Evolutionary conservation across 2,113 vertebrate species (phyloP), one percentile per base, ranked within the genome.

Genomic region (Hemiprocne comata): DNA sequence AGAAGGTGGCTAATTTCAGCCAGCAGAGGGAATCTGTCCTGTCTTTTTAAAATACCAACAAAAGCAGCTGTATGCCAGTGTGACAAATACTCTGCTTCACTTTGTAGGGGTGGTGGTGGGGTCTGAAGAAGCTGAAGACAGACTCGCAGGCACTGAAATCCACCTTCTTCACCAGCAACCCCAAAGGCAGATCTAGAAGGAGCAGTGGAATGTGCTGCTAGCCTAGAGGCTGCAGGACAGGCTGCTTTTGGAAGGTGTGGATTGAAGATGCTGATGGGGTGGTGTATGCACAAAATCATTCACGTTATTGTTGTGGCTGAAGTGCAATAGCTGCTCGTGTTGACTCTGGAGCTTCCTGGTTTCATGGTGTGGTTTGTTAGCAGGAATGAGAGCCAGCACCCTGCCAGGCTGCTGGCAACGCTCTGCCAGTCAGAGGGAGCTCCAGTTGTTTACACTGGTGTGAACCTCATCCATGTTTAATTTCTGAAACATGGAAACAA

Each of bases 281-380:
- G 33, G 5, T n/a, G 61, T 4, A 2, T 1, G 1, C 1, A 0
- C 24, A 20, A 2, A 13, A 7, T 4, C 38, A n/a, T 18, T 19
- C 20, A 6, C 1, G 2, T 1, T 9, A 3, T 1, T 26, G 65
- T 34, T 4, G 25, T 11, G 44, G 28, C 24, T 72, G 57, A 29
- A 36, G 0, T 28, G 46, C 58, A 28, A 1, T 5, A 87, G 28
- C 53, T 84, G 48, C 42, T 48, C 0, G 11, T 2, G 12, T 61
- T 36, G 55, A 3, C 29, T 29, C 34, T 42, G 80, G 33, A 79
- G 85, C 73, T 53, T 83, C 66, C 26, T 0, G 1, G 34, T 15
- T 50, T 67, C 0, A 1, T 1, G 1, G 16, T 1, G 2, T 4
- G 28, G 64, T 13, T 40, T 3, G 0, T 33, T 5, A 7, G 31